Evolutionary conservation across 2,113 vertebrate species (phyloP), one percentile per base, ranked within the genome.

Genomic region (Agapornis roseicollis): DNA sequence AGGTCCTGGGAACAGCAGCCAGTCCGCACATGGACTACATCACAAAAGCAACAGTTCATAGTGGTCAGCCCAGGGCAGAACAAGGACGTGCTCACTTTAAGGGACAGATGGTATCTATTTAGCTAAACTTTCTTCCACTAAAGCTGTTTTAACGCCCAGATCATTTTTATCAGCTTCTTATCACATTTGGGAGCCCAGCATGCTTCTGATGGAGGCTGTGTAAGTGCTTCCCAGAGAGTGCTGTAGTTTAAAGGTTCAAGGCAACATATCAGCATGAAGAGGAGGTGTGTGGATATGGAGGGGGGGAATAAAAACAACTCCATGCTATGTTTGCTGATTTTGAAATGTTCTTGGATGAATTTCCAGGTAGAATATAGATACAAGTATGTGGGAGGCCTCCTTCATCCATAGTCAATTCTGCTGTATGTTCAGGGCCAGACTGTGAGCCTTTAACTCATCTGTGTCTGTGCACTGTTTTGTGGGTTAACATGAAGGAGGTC

Each of bases 31-130:
- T 58, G 90, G 74, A 63, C 80, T 7, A 35, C 80, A 68, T 68
- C 70, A 55, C 68, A 94, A 89, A 80, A 96, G 69, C 85, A 80
- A 94, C 46, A 88, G 78, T 90, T 96, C 89, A 74, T 27, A 87
- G 79, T 76, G 90, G 91, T 88, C 58, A 76, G 82, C 80, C 76
- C 72, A 95, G 88, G 78, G 74, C 91, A 94, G 93, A 90, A 71
- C 60, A 86, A 93, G 90, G 92, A 80, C 7, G 0, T 64, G 85
- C 55, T 97, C 83, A 39, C 84, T 95, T 80, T 71, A 68, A 94
- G 93, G 94, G 85, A 55, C 96, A 98, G 95, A 97, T 97, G 97
- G 96, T 95, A 89, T 97, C 94, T 94, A 82, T 97, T 97, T 96
- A 97, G 94, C 88, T 91, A 93, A 92, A 93, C 70, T 93, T 97